Evolutionary conservation across 2,888 invertebrate species (phyloP).

Genomic region (Nemurella pictetii): DNA sequence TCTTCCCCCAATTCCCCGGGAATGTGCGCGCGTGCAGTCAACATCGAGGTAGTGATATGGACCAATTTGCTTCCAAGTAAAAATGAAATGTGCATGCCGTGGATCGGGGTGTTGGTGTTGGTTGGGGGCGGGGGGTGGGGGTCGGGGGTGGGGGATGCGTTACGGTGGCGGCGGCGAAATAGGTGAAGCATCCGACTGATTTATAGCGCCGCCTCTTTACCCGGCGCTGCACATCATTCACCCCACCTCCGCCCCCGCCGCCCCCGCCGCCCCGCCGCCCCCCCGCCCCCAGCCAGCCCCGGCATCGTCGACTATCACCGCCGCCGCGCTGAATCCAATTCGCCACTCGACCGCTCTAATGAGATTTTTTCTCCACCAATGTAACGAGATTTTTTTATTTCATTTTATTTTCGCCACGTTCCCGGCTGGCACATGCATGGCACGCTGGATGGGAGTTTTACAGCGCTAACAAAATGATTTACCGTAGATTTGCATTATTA

Average conservation of each 20-base stretch:
- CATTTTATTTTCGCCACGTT: conserved; percentile 31
- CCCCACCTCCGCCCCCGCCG: conserved; percentile 9
- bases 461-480: conserved; percentile 27
- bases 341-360: conserved; percentile 40
- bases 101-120: background rate
- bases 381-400: conserved; percentile 41
- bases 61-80: background rate
- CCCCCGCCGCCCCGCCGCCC: background rate
- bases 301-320: conserved; percentile 20
- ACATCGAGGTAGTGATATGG: background rate
- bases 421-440: background rate
- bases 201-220: conserved; percentile 37
- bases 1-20: too few relatives aligned
- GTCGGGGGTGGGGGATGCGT: background rate
- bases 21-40: background rate
- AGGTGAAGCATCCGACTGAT: conserved; percentile 33
- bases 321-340: conserved; percentile 21
- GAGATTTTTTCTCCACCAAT: conserved; percentile 41
- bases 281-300: background rate
- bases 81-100: conserved; percentile 7
- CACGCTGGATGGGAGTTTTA: conserved; percentile 21
- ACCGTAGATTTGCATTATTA: conserved; percentile 30
- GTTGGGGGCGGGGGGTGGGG: background rate
- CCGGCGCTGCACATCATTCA: conserved; percentile 36
- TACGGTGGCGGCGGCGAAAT: background rate